A percentile compares a stretch with the other conserved stretches of the same genome.
These are phyloP conservation scores for Romanogobio albipinnatus DNA, from an alignment of 2,113 vertebrate genomes.

Conservation along the genomic window DNA sequence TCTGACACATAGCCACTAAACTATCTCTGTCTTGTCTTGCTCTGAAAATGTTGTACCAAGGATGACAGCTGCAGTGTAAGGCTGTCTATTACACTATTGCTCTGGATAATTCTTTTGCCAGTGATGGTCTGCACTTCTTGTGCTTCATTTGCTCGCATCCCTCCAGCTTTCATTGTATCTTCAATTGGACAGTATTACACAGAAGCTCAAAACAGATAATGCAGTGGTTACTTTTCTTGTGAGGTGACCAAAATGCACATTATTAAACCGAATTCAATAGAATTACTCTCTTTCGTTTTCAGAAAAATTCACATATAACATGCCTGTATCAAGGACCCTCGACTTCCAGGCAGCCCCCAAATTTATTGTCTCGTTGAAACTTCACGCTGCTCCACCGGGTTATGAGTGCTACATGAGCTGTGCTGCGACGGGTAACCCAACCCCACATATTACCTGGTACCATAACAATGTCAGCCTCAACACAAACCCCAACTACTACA, in stretches of 20 bases:
- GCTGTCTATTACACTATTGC: background rate
- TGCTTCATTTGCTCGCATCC: background rate
- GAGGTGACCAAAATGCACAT: background rate
- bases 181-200: background rate
- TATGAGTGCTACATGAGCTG: slow-evolving; percentile 89
- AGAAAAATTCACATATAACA: slow-evolving; percentile 71
- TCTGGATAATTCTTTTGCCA: background rate
- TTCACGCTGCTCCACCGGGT: slow-evolving; percentile 77
- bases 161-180: background rate
- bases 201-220: background rate
- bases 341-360: slow-evolving; percentile 76
- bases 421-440: slow-evolving; percentile 80
- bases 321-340: slow-evolving; percentile 63
- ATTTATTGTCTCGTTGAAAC: slow-evolving; percentile 79
- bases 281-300: slow-evolving; percentile 48
- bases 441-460: slow-evolving; percentile 84
- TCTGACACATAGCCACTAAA: background rate
- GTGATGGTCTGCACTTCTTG: background rate
- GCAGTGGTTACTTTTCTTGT: background rate
- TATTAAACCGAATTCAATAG: background rate
- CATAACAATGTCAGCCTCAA: slow-evolving; percentile 77
- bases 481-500: slow-evolving; percentile 74
- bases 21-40: background rate
- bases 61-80: background rate
- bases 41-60: slow-evolving; percentile 6